A percentile compares a stretch with the other conserved stretches of the same genome.
Evolutionary conservation across 2,888 invertebrate genomes (phyloP).

Genomic region (Yponomeuta plumbellus): DNA sequence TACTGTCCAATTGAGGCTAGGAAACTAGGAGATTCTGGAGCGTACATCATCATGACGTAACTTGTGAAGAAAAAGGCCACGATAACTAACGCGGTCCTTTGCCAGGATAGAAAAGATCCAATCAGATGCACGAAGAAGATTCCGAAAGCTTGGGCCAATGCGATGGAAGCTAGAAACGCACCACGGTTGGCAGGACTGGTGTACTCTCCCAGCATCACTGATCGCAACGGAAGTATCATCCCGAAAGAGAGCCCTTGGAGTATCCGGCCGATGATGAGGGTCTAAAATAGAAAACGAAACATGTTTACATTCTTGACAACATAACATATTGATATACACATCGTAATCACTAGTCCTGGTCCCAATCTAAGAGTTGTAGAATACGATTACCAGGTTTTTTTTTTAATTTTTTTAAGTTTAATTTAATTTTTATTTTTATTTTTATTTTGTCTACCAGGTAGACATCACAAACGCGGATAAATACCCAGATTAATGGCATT

Average conservation of each 20-base stretch:
- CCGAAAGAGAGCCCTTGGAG: slow-evolving; percentile 67
- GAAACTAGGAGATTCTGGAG: slow-evolving; percentile 81
- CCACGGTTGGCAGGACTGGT: slow-evolving; percentile 78
- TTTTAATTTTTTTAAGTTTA: too few relatives aligned
- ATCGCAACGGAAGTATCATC: slow-evolving; percentile 59
- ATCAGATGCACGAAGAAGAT: slow-evolving; percentile 78
- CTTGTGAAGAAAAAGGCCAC: slow-evolving; percentile 59
- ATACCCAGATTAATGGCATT: too few relatives aligned
- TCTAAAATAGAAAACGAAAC: slow-evolving; percentile 29
- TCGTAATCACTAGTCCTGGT: too few relatives aligned
- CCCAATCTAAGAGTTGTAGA: too few relatives aligned
- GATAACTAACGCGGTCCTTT: slow-evolving; percentile 67
- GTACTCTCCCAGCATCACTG: slow-evolving; percentile 73
- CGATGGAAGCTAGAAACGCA: slow-evolving; percentile 74
- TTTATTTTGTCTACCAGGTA: too few relatives aligned
- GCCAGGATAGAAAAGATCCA: slow-evolving; percentile 77
- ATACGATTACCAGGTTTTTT: too few relatives aligned
- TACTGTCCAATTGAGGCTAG: slow-evolving; percentile 70
- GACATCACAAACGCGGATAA: too few relatives aligned
- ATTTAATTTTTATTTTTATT: too few relatives aligned
- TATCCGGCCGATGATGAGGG: slow-evolving; percentile 42
- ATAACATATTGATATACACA: too few relatives aligned
- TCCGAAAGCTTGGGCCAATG: slow-evolving; percentile 76
- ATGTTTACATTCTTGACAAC: too few relatives aligned
- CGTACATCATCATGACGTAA: slow-evolving; percentile 48